Conservation (phyloP, 2,113 vertebrate genomes). For the Cacatua alba region DNA sequence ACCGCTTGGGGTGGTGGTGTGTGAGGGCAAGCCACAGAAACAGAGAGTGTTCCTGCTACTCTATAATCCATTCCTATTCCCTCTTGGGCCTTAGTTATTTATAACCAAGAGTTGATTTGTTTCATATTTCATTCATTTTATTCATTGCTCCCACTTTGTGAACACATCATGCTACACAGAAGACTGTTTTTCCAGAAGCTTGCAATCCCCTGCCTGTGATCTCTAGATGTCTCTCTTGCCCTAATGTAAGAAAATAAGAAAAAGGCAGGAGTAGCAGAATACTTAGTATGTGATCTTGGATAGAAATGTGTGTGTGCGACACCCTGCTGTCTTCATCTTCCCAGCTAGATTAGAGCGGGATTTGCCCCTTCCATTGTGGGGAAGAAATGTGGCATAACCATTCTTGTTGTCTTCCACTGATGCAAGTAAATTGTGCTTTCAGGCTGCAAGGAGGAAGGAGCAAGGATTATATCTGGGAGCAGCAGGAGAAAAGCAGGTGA, state of each 20-base stretch:
- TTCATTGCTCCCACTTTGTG: neutral
- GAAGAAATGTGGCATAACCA: fast-evolving
- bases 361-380: neutral
- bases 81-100: neutral
- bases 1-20: neutral
- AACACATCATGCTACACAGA: neutral
- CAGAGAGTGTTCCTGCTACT: neutral
- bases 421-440: neutral
- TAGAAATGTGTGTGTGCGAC: neutral
- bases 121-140: neutral
- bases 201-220: neutral
- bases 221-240: conserved; percentile 57
- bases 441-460: neutral
- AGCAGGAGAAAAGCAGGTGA: neutral
- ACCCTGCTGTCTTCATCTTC: neutral
- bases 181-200: neutral
- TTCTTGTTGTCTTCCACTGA: neutral
- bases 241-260: neutral
- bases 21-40: neutral
- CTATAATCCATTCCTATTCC: neutral
- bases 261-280: neutral
- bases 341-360: neutral
- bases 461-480: neutral
- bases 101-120: neutral
- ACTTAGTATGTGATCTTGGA: neutral